Evolutionary conservation across 2,113 vertebrate species (phyloP).

Genomic region (Ceuthmochares aereus): DNA sequence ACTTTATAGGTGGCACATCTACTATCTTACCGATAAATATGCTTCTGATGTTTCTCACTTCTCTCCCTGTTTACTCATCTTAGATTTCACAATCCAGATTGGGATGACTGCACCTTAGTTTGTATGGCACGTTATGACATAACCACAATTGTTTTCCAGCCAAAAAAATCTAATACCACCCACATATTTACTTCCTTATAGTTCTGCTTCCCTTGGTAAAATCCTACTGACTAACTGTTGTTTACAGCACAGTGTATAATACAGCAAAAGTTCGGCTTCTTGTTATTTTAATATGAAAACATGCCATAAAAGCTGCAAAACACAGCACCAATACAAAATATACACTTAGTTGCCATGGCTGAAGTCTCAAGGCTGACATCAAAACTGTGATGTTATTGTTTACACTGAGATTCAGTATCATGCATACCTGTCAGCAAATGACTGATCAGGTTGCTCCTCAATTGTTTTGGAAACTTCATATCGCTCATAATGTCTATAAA

Average conservation of each 20-base stretch:
- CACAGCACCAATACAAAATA: neutral
- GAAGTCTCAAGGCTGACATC: neutral
- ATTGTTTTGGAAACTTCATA: slow-evolving; percentile 57
- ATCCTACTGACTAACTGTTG: neutral
- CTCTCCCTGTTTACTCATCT: slow-evolving; percentile 16
- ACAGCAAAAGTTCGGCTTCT: neutral
- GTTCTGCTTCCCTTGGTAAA: neutral
- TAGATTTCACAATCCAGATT: neutral
- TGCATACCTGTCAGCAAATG: slow-evolving; percentile 49
- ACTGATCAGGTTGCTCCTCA: slow-evolving; percentile 27
- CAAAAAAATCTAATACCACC: neutral
- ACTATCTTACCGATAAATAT: neutral
- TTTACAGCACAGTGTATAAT: neutral
- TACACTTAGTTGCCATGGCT: neutral
- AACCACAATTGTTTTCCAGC: slow-evolving; percentile 11
- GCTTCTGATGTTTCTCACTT: neutral
- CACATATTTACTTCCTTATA: neutral
- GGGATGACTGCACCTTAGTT: slow-evolving; percentile 20
- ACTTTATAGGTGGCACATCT: neutral
- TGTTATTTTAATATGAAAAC: neutral
- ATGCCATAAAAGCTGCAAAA: neutral
- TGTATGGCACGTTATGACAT: neutral
- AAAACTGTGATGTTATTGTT: neutral
- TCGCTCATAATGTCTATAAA: slow-evolving; percentile 45
- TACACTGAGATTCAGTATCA: neutral